Evolutionary conservation across 2,888 invertebrate genomes (phyloP).

Genomic region (Apeira syringaria): DNA sequence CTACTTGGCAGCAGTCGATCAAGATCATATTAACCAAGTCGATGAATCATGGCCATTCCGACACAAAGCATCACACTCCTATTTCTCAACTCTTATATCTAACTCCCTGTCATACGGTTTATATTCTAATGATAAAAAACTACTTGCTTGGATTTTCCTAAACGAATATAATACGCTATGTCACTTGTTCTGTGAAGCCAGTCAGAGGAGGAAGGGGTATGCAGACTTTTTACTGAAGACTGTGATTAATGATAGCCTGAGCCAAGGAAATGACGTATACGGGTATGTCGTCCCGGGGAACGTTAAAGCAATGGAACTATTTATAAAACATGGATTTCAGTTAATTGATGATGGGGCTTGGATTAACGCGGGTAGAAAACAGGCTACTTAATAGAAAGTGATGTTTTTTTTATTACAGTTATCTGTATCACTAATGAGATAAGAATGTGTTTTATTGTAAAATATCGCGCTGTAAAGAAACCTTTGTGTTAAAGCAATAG

Average conservation of each 20-base stretch:
- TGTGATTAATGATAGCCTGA: conserved; percentile 33
- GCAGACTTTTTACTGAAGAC: conserved; percentile 34
- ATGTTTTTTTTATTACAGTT: too few species aligned
- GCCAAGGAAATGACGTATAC: conserved; percentile 33
- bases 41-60: conserved; percentile 34
- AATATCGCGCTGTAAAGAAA: too few species aligned
- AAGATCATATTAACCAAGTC: conserved; percentile 29
- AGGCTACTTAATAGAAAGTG: too few species aligned
- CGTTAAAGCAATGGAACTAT: conserved; percentile 29
- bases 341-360: conserved; percentile 28
- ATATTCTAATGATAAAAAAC: conserved; percentile 30
- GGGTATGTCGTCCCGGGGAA: conserved; percentile 35
- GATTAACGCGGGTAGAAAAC: conserved; percentile 7
- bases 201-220: conserved; percentile 34
- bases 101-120: conserved; percentile 33
- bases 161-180: conserved; percentile 38
- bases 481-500: too few species aligned
- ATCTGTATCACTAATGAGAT: too few species aligned
- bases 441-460: too few species aligned
- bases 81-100: conserved; percentile 31
- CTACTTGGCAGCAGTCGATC: conserved; percentile 28
- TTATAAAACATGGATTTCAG: conserved; percentile 34
- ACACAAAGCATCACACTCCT: conserved; percentile 19
- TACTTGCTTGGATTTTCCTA: conserved; percentile 40
- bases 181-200: conserved; percentile 36